These are phyloP conservation scores for Microctenopoma steveboyesi DNA, from an alignment of 2,797 vertebrate species.

Conservation along the genomic window DNA sequence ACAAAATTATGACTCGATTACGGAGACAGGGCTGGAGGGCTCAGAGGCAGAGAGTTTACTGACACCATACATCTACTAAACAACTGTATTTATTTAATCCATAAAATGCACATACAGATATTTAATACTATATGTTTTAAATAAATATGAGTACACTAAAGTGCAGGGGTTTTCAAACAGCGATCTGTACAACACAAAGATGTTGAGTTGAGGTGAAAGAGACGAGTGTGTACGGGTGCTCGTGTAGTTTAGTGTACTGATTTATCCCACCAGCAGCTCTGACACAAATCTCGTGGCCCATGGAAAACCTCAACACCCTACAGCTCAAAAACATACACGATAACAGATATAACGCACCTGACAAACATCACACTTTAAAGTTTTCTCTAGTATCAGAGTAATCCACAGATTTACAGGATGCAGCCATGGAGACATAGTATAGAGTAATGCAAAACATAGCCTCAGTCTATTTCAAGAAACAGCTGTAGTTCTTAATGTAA, in stretches of 20 bases:
- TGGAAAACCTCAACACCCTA: neutral
- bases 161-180: neutral
- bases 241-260: neutral
- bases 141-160: neutral
- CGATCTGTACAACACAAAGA: neutral
- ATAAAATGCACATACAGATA: neutral
- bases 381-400: neutral
- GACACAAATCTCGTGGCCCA: neutral
- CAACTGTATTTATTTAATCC: slow-evolving; percentile 5
- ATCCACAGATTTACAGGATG: neutral
- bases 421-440: neutral
- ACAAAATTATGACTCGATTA: too few species aligned
- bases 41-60: slow-evolving; percentile 16
- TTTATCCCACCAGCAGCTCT: neutral
- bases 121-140: neutral
- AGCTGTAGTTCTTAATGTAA: slow-evolving; percentile 21
- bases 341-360: too few species aligned
- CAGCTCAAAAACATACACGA: too few species aligned
- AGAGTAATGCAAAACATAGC: slow-evolving; percentile 1
- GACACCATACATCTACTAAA: neutral
- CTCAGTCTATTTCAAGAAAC: slow-evolving; percentile 8
- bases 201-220: neutral
- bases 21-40: too few species aligned
- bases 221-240: neutral
- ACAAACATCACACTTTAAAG: neutral